phyloP scores from a whole-genome alignment of 2,888 invertebrate species.

The Mimumesa dahlbomi region DNA sequence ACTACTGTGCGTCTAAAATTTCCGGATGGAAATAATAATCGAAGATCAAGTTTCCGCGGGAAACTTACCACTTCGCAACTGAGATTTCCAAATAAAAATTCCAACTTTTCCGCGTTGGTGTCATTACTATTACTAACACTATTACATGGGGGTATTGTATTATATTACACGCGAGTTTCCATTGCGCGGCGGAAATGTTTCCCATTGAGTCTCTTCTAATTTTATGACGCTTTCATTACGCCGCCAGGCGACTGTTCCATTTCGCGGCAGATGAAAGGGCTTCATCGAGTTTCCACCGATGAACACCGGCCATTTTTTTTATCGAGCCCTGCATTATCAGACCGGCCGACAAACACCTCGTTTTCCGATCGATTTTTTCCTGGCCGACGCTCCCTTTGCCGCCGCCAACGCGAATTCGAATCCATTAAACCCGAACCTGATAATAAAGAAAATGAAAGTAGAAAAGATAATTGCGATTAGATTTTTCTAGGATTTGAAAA shows the following conservation, averaged over 20 bases:
- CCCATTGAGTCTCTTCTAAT: constrained; percentile 38
- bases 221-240: constrained; percentile 48
- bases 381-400: background rate
- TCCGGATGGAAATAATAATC: too few relatives aligned
- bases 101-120: too few relatives aligned
- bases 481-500: too few relatives aligned
- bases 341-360: constrained; percentile 41
- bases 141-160: background rate
- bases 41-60: too few relatives aligned
- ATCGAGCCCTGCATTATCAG: constrained; percentile 36
- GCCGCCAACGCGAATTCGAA: constrained; percentile 25
- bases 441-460: too few relatives aligned
- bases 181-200: constrained; percentile 25
- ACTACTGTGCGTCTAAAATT: too few relatives aligned
- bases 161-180: background rate
- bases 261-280: constrained; percentile 36
- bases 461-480: too few relatives aligned
- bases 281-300: constrained; percentile 9
- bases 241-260: constrained; percentile 33
- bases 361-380: constrained; percentile 36
- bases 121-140: too few relatives aligned
- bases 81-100: too few relatives aligned
- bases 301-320: constrained; percentile 31
- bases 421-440: constrained; percentile 21
- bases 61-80: too few relatives aligned